phyloP scores from a whole-genome alignment of 2,113 vertebrate species.

The Archilochus colubris region DNA sequence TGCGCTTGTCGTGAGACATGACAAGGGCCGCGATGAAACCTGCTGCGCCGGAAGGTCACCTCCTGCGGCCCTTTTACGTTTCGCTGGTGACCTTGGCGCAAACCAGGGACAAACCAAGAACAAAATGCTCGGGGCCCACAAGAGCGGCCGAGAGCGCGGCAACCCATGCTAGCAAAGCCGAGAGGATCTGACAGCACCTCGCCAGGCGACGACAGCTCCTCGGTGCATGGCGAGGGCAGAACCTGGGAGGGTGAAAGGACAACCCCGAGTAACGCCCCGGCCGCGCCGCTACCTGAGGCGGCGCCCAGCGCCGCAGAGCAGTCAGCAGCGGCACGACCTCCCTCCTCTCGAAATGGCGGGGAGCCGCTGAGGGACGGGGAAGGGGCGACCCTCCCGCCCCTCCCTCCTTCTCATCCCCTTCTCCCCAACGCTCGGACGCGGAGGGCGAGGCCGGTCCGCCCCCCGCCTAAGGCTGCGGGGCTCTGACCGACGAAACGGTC shows the following conservation, averaged over 20 bases:
- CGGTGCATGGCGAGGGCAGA: too few species aligned
- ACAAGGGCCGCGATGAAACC: background rate
- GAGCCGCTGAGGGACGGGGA: too few species aligned
- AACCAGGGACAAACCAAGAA: background rate
- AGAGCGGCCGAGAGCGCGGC: accelerated
- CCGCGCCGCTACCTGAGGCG: background rate
- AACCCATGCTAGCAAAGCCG: background rate
- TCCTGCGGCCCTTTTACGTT: background rate
- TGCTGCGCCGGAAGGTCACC: background rate
- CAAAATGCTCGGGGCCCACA: background rate
- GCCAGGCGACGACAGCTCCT: accelerated
- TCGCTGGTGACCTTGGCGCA: background rate
- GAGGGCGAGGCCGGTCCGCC: background rate
- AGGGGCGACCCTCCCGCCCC: background rate
- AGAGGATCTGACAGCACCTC: accelerated
- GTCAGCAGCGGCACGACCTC: background rate
- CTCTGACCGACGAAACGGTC: background rate
- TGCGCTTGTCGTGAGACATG: accelerated
- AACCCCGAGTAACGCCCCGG: too few species aligned
- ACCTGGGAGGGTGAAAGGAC: too few species aligned
- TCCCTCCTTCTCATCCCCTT: accelerated
- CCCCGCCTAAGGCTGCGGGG: background rate
- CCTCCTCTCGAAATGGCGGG: background rate
- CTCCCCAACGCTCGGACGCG: too few species aligned
- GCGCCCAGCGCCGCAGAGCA: background rate